These are phyloP conservation scores for Busseola fusca DNA, from an alignment of 2,888 invertebrate genomes.

Conservation along the genomic window DNA sequence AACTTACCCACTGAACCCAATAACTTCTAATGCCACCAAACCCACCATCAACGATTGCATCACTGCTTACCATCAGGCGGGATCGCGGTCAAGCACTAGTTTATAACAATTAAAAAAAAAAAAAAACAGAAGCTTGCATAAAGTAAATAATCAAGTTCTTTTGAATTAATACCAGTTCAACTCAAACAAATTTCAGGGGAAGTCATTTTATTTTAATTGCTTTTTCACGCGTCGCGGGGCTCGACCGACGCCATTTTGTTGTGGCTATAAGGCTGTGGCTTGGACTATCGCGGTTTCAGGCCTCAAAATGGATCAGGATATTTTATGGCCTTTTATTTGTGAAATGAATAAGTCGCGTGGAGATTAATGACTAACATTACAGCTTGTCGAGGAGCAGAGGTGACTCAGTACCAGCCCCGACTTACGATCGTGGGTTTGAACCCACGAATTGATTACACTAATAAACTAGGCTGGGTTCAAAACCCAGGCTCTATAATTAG, in stretches of 20 bases:
- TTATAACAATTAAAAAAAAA: too few relatives aligned
- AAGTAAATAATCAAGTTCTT: slow-evolving; percentile 45
- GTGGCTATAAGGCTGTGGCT: slow-evolving; percentile 30
- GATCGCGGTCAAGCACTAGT: too few relatives aligned
- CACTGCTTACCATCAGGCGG: too few relatives aligned
- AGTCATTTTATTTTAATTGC: slow-evolving; percentile 63
- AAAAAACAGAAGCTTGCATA: slow-evolving; percentile 2
- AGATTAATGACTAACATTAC: background rate
- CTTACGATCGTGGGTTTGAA: too few relatives aligned
- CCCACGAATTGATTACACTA: too few relatives aligned
- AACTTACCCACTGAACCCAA: slow-evolving; percentile 10
- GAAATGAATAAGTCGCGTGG: background rate
- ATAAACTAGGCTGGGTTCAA: too few relatives aligned
- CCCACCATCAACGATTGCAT: too few relatives aligned
- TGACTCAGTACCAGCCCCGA: too few relatives aligned
- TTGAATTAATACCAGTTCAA: slow-evolving; percentile 49
- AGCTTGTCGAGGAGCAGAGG: too few relatives aligned
- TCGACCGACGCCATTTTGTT: slow-evolving; percentile 46
- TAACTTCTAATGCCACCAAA: slow-evolving; percentile 37
- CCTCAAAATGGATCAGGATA: slow-evolving; percentile 17
- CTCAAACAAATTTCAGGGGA: slow-evolving; percentile 45
- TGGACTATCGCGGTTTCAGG: slow-evolving; percentile 25
- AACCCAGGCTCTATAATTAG: too few relatives aligned
- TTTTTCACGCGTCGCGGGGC: slow-evolving; percentile 54
- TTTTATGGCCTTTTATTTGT: slow-evolving; percentile 15